Conservation (phyloP, 1,140 invertebrate species). For the Euschistus heros region DNA sequence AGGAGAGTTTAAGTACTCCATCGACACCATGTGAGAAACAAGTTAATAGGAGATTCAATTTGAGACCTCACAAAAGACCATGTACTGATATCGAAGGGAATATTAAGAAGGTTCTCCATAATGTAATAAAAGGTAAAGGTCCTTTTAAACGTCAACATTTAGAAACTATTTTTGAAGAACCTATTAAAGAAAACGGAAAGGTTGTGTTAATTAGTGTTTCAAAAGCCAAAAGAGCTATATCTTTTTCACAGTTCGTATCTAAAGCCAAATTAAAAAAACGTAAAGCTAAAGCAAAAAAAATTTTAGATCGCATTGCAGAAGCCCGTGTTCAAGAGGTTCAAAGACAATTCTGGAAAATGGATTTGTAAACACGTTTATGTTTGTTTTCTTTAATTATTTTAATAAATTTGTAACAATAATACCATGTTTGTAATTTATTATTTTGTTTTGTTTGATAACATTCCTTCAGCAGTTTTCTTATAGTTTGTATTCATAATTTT, state of each 20-base stretch:
- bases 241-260: conserved; percentile 10
- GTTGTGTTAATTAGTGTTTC: conserved; percentile 2
- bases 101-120: conserved; percentile 8
- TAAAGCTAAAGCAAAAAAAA: conserved; percentile 9
- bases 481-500: no score
- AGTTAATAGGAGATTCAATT: conserved; percentile 8
- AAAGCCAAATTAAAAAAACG: conserved; percentile 10
- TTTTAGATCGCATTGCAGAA: conserved; percentile 1
- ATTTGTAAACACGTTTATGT: background rate
- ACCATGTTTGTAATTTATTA: no score
- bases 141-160: background rate
- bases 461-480: no score
- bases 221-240: conserved; percentile 6
- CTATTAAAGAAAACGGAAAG: conserved; percentile 10
- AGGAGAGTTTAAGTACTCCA: background rate
- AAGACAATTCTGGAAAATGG: conserved; percentile 13
- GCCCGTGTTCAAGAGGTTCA: conserved; percentile 9
- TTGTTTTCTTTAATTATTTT: no score
- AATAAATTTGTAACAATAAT: no score
- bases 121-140: conserved; percentile 4
- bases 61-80: conserved; percentile 1
- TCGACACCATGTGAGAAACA: background rate
- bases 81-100: conserved; percentile 8
- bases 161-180: conserved; percentile 12
- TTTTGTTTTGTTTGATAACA: no score